A percentile compares a stretch with the other conserved stretches of the same genome.
Evolutionary conservation across 92 coral and sea anemone species (phyloP).

Genomic region (Phenganax stokvisi): DNA sequence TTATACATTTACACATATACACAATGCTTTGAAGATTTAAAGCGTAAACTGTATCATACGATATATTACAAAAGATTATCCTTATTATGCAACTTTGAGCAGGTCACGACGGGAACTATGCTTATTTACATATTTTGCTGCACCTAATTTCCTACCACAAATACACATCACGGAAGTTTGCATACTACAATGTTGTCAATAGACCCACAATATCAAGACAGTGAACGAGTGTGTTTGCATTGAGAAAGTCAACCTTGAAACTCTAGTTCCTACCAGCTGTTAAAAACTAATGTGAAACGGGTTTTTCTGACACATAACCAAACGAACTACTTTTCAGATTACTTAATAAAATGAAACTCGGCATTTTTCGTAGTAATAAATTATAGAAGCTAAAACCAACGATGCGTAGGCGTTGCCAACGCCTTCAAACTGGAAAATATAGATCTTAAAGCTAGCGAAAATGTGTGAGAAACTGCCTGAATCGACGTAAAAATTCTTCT

Average conservation of each 20-base stretch:
- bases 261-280: neutral
- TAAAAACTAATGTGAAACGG: neutral
- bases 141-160: neutral
- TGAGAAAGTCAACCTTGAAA: conserved; percentile 4
- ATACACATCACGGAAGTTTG: neutral
- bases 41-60: neutral
- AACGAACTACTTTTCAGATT: no score
- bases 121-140: conserved; percentile 11
- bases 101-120: neutral
- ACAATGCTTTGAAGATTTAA: neutral
- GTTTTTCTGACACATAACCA: neutral
- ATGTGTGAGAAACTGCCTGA: neutral
- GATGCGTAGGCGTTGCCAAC: conserved; percentile 7
- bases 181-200: neutral
- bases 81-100: neutral
- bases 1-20: conserved; percentile 10
- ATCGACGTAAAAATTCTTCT: neutral
- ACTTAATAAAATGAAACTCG: neutral
- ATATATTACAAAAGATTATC: neutral
- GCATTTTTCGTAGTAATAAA: neutral
- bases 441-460: neutral
- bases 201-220: neutral
- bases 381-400: neutral
- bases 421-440: conserved; percentile 9
- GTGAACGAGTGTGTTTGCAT: conserved; percentile 3